Base-by-base conservation (phyloP, 2,888 invertebrate species). In the Tinea semifulvella region DNA sequence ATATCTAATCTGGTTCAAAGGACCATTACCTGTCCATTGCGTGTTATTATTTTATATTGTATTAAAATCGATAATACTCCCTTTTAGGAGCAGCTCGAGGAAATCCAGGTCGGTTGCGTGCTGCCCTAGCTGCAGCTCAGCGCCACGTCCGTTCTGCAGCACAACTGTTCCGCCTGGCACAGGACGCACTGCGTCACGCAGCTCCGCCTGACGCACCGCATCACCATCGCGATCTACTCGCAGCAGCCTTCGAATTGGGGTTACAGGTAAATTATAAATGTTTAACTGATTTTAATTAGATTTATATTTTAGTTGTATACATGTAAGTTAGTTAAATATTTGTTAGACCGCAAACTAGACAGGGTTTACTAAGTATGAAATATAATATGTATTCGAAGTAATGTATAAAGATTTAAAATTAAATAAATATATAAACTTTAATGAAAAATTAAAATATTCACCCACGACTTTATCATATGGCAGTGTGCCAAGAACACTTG, bases 111-210 rank as follows among this genome's bases (percentile, higher is more conserved):
- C 82, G 91, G 1, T 69, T 93, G 44, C 83, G 89, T 3, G 87
- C 88, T 0, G 91, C 93, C 8, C 71, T 92, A 42, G 91, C 90
- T 56, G 90, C 91, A 16, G 89, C 91, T 7, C 90, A 90, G 65
- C 76, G 88, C 19, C 91, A 92, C 81, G 92, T 93, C 54, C 91
- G 92, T 56, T 91, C 90, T 53, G 91, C 92, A 3, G 89, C 91
- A 42, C 92, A 92, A 72, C 82, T 94, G 61, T 93, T 92, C 79
- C 88, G 91, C 51, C 76, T 93, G 47, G 92, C 93, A 47, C 92
- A 92, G 67, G 92, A 93, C 75, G 91, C 92, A 48, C 87, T 92
- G 68, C 85, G 91, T 10, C 91, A 91, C 67, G 91, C 92, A 28
- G 90, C 90, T 27, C 91, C 92, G 51, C 77, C 77, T 27, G 86